Percentiles rank a stretch among this genome's conserved stretches.
Conservation (phyloP, 2,797 vertebrate genomes). For the Acanthurus tractus region DNA sequence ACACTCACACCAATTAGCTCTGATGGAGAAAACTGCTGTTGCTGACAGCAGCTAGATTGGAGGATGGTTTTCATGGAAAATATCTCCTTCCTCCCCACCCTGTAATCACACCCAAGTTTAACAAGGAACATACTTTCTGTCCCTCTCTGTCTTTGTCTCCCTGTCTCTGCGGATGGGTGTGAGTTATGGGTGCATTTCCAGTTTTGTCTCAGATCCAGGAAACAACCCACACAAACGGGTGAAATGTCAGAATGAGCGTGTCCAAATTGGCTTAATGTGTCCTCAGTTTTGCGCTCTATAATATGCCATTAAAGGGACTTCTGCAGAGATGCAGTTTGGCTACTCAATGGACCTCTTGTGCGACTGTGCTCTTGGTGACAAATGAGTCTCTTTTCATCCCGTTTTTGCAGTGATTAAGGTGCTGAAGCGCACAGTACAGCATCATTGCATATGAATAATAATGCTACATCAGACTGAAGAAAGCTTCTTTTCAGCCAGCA, state of each 20-base stretch:
- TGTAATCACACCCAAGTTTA: slow-evolving; percentile 65
- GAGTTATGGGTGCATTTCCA: slow-evolving; percentile 52
- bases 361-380: slow-evolving; percentile 22
- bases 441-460: slow-evolving; percentile 14
- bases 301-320: slow-evolving; percentile 19
- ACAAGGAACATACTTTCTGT: slow-evolving; percentile 56
- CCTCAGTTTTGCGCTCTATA: slow-evolving; percentile 24
- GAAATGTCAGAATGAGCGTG: slow-evolving; percentile 30
- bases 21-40: slow-evolving; percentile 62
- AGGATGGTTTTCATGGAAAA: slow-evolving; percentile 58
- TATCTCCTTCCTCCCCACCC: slow-evolving; percentile 53
- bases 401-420: slow-evolving; percentile 29
- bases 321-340: background rate
- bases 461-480: background rate
- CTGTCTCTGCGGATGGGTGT: slow-evolving; percentile 47
- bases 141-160: slow-evolving; percentile 38
- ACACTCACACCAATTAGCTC: slow-evolving; percentile 54
- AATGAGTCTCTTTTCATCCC: slow-evolving; percentile 20
- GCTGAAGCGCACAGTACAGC: slow-evolving; percentile 10
- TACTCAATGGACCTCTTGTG: slow-evolving; percentile 21
- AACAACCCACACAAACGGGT: slow-evolving; percentile 57
- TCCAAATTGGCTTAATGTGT: slow-evolving; percentile 38
- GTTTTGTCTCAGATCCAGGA: slow-evolving; percentile 56
- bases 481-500: slow-evolving; percentile 5
- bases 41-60: slow-evolving; percentile 44